These are phyloP conservation scores for Orthosia gracilis DNA, from an alignment of 2,888 invertebrate genomes.

Conservation along the genomic window DNA sequence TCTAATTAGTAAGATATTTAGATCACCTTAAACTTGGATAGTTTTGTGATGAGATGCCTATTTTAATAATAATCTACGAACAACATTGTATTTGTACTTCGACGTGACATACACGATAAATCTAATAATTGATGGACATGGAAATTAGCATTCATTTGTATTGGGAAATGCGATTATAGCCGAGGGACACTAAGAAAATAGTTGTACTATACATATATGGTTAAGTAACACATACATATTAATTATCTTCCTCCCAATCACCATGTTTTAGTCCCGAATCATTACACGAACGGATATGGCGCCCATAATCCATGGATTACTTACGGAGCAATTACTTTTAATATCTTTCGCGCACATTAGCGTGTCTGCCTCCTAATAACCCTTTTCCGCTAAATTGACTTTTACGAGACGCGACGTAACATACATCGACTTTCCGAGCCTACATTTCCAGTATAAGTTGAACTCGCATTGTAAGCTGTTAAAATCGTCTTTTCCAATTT, in stretches of 20 bases:
- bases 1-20: too few species aligned
- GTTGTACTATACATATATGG: too few species aligned
- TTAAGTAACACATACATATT: neutral
- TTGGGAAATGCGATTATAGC: too few species aligned
- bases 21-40: too few species aligned
- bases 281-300: conserved; percentile 34
- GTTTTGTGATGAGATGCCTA: too few species aligned
- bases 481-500: too few species aligned
- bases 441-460: conserved; percentile 1
- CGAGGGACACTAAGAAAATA: too few species aligned
- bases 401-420: conserved; percentile 36
- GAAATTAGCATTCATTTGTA: too few species aligned
- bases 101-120: too few species aligned
- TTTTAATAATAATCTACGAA: too few species aligned
- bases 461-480: neutral
- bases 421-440: neutral
- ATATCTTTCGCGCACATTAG: conserved; percentile 53
- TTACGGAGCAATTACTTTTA: conserved; percentile 56
- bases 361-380: conserved; percentile 41
- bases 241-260: neutral
- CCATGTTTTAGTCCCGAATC: conserved; percentile 1
- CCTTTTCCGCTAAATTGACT: conserved; percentile 52
- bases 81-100: too few species aligned
- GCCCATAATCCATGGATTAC: conserved; percentile 45
- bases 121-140: too few species aligned